Percentiles rank a stretch among this genome's conserved stretches.
phyloP scores from a whole-genome alignment of 2,797 vertebrate genomes.

The Microcaecilia unicolor region DNA sequence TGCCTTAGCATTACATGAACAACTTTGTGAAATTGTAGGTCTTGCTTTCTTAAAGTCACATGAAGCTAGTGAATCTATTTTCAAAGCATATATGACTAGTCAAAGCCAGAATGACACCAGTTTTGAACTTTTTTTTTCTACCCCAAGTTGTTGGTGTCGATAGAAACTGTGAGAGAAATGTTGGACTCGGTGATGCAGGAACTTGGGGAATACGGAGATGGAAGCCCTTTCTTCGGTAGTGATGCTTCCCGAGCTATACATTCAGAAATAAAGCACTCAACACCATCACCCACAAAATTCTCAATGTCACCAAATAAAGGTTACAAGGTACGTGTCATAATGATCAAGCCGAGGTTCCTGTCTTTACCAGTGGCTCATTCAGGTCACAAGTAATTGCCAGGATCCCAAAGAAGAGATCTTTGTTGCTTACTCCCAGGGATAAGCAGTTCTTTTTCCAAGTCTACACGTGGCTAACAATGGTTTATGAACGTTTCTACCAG shows the following conservation, averaged over 20 bases:
- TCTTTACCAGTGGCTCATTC: too few species aligned
- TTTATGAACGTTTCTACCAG: too few species aligned
- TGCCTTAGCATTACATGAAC: too few species aligned
- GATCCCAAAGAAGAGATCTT: too few species aligned
- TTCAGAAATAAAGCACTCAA: slow-evolving; percentile 73
- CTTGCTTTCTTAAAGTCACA: too few species aligned
- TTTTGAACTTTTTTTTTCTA: slow-evolving; percentile 1
- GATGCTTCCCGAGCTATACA: slow-evolving; percentile 51
- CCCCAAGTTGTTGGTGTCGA: slow-evolving; percentile 74
- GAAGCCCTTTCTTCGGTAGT: slow-evolving; percentile 61
- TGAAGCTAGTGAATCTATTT: too few species aligned
- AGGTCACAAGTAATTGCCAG: too few species aligned
- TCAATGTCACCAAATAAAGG: slow-evolving; percentile 77
- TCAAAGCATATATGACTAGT: too few species aligned
- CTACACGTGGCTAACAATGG: too few species aligned
- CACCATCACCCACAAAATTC: slow-evolving; percentile 75
- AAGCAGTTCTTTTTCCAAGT: not conserved
- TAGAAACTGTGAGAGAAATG: slow-evolving; percentile 83
- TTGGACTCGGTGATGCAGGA: slow-evolving; percentile 83
- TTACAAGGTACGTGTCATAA: slow-evolving; percentile 79
- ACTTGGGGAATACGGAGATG: slow-evolving; percentile 68
- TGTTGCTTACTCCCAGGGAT: too few species aligned
- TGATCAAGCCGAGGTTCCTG: too few species aligned
- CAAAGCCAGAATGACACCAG: not conserved
- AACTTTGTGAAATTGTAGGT: too few species aligned